phyloP scores from a whole-genome alignment of 1,140 invertebrate species.

The Gonatopus flavifemur region DNA sequence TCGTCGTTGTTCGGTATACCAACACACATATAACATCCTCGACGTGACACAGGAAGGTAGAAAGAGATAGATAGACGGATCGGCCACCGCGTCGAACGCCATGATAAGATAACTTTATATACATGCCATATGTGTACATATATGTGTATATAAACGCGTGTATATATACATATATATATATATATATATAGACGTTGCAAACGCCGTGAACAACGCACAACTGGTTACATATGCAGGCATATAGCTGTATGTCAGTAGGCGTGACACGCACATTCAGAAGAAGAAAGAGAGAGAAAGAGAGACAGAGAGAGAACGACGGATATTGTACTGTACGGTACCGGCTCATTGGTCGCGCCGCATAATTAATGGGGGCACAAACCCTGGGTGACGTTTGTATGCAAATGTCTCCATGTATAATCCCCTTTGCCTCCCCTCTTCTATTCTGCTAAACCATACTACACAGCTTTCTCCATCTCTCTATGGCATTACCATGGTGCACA shows the following conservation, averaged over 20 bases:
- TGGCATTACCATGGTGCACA: too few species aligned
- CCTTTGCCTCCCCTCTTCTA: constrained; percentile 20
- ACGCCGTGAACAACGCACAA: too few species aligned
- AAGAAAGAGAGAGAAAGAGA: too few species aligned
- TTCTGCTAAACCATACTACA: too few species aligned
- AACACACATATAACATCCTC: too few species aligned
- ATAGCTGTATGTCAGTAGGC: background rate
- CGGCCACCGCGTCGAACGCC: constrained; percentile 3
- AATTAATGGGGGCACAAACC: constrained; percentile 47
- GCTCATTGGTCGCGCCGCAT: constrained; percentile 44
- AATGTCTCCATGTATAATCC: constrained; percentile 37
- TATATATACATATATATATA: too few species aligned
- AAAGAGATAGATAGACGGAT: constrained; percentile 21
- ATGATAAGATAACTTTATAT: constrained; percentile 25
- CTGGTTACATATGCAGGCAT: background rate
- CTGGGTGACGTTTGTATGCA: constrained; percentile 45
- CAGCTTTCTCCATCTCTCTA: constrained; percentile 10
- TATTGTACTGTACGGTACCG: constrained; percentile 31
- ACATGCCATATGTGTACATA: too few species aligned
- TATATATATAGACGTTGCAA: too few species aligned
- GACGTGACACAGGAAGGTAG: too few species aligned
- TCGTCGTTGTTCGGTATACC: too few species aligned
- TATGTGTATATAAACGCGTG: too few species aligned
- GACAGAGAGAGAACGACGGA: constrained; percentile 21
- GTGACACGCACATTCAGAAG: background rate